Percentiles rank a stretch among this genome's conserved stretches.
These are phyloP conservation scores for Monoplex corrugatus DNA, from an alignment of 2,888 invertebrate genomes.

Conservation along the genomic window DNA sequence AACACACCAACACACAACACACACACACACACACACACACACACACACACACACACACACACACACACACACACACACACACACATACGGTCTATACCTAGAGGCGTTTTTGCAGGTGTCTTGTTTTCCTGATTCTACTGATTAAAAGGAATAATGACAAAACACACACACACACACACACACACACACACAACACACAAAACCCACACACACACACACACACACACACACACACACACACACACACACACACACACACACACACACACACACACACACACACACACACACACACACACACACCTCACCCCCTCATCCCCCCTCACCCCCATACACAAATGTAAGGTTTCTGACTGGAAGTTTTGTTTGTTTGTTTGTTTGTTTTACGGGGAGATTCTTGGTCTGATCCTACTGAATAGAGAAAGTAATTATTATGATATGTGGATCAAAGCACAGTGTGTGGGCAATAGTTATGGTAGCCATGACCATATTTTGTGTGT, in stretches of 20 bases:
- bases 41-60: background rate
- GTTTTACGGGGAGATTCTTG: too few relatives aligned
- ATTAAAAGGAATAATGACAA: too few relatives aligned
- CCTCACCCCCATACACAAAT: background rate
- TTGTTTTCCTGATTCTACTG: background rate
- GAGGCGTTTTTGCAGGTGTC: background rate
- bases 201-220: background rate
- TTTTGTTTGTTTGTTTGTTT: too few relatives aligned
- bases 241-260: constrained; percentile 22
- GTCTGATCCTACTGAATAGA: too few relatives aligned
- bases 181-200: background rate
- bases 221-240: background rate
- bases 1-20: background rate
- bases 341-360: too few relatives aligned
- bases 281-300: background rate
- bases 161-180: background rate
- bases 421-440: too few relatives aligned
- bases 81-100: background rate
- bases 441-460: too few relatives aligned
- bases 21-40: background rate
- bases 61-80: background rate
- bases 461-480: too few relatives aligned
- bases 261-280: constrained; percentile 17
- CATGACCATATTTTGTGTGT: too few relatives aligned
- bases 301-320: background rate